These are phyloP conservation scores for Pseudois nayaur DNA, from an alignment of 2,113 vertebrate species.

Conservation along the genomic window DNA sequence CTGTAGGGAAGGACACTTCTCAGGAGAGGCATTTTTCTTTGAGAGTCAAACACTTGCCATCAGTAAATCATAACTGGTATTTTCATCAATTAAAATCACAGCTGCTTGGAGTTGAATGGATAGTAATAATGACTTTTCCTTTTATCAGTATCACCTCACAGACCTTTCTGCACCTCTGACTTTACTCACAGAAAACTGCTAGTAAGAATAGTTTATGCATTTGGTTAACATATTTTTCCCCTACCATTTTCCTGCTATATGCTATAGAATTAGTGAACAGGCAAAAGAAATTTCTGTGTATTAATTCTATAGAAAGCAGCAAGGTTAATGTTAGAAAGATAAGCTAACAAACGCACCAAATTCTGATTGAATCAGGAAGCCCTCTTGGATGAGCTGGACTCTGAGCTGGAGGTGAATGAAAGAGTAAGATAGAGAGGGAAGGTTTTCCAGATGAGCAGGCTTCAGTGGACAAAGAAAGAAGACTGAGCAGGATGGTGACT, in stretches of 20 bases:
- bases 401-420: not conserved
- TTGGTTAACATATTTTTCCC: not conserved
- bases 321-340: not conserved
- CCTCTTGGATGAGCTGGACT: not conserved
- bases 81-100: constrained; percentile 2
- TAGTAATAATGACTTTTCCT: not conserved
- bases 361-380: not conserved
- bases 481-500: not conserved
- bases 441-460: not conserved
- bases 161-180: not conserved
- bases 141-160: not conserved
- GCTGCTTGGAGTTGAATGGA: not conserved
- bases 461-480: not conserved
- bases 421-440: not conserved
- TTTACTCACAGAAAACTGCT: not conserved
- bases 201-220: constrained; percentile 1
- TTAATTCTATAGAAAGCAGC: not conserved
- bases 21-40: not conserved
- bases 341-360: not conserved
- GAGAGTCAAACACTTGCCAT: not conserved
- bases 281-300: not conserved
- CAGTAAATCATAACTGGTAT: not conserved
- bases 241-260: not conserved
- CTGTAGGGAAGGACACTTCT: not conserved
- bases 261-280: not conserved